phyloP scores from a whole-genome alignment of 2,113 vertebrate genomes.

The Mastomys coucha region DNA sequence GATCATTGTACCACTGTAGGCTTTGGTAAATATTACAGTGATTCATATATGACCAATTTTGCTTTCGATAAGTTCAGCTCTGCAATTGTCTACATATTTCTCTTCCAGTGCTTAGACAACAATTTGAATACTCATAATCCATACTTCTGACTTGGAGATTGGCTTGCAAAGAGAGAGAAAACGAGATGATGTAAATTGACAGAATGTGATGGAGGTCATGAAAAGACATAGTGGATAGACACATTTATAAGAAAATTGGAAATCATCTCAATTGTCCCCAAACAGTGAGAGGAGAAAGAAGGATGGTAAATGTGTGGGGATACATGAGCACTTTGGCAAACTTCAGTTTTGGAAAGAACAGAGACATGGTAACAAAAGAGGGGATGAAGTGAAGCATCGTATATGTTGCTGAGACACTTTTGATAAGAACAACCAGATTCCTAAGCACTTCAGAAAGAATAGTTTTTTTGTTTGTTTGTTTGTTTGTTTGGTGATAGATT shows the following conservation, averaged over 20 bases:
- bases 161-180: neutral
- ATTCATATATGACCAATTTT: neutral
- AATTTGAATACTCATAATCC: neutral
- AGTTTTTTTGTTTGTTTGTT: neutral
- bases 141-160: neutral
- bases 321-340: neutral
- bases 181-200: neutral
- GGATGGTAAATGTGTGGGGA: neutral
- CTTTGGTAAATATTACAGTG: neutral
- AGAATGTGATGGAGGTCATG: neutral
- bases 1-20: rapidly evolving
- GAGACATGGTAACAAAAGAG: neutral
- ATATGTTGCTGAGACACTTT: neutral
- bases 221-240: neutral
- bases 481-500: neutral
- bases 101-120: neutral
- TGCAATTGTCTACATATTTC: neutral
- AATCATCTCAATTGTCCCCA: neutral
- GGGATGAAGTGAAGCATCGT: rapidly evolving
- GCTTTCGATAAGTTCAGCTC: neutral
- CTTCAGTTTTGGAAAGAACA: neutral
- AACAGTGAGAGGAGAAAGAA: neutral
- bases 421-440: neutral
- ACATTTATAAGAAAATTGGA: neutral
- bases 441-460: neutral